phyloP scores from a whole-genome alignment of 2,113 vertebrate species.

The Genyomyrus donnyi region DNA sequence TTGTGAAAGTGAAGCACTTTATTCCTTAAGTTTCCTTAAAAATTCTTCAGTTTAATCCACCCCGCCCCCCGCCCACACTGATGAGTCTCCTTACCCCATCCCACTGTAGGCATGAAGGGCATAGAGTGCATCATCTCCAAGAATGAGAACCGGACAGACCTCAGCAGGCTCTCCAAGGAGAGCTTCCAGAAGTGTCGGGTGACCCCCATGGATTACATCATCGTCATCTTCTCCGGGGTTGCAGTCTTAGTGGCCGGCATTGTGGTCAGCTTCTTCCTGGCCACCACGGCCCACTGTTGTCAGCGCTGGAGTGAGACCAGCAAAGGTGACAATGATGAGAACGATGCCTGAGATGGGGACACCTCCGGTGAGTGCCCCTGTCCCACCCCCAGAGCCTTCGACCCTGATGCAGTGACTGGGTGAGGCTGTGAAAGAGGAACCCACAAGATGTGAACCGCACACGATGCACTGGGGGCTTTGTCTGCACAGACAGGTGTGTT shows the following conservation, averaged over 20 bases:
- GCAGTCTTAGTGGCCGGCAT: conserved; percentile 82
- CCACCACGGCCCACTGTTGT: conserved; percentile 83
- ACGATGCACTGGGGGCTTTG: neutral
- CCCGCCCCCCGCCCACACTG: neutral
- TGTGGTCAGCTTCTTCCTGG: conserved; percentile 83
- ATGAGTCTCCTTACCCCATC: neutral
- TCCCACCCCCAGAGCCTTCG: neutral
- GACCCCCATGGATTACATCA: conserved; percentile 78
- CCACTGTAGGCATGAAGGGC: conserved; percentile 65
- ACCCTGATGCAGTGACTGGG: neutral
- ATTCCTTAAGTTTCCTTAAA: neutral
- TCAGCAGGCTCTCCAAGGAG: conserved; percentile 76
- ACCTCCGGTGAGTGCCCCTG: neutral
- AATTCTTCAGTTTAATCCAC: neutral
- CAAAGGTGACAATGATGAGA: conserved; percentile 75
- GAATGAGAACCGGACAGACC: conserved; percentile 67
- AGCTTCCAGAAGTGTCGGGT: conserved; percentile 83
- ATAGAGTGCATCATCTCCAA: conserved; percentile 77
- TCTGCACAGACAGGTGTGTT: neutral
- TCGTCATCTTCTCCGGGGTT: conserved; percentile 89
- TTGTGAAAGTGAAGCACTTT: neutral
- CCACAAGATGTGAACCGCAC: conserved; percentile 4
- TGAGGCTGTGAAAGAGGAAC: neutral
- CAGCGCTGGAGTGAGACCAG: conserved; percentile 72
- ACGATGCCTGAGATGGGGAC: conserved; percentile 60